These are phyloP conservation scores for Avahi laniger DNA, from an alignment of 2,797 vertebrate species.

Conservation along the genomic window DNA sequence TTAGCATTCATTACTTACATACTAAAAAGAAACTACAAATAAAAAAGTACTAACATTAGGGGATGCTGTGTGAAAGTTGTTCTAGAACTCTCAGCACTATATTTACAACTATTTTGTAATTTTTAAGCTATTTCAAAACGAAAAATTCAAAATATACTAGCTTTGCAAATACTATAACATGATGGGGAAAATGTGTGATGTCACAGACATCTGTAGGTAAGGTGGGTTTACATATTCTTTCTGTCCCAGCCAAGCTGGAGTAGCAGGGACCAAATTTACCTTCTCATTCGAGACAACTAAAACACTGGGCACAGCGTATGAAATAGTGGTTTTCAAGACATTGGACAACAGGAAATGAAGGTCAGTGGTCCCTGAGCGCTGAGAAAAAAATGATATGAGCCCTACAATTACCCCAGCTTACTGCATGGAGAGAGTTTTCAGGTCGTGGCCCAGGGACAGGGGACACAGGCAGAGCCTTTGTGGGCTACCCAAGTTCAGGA, in stretches of 20 bases:
- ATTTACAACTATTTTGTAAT: not conserved
- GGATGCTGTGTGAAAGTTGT: not conserved
- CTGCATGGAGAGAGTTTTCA: not conserved
- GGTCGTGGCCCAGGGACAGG: not conserved
- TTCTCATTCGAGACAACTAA: not conserved
- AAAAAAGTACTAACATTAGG: not conserved
- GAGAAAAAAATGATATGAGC: not conserved
- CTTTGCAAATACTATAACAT: not conserved
- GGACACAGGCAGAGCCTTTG: not conserved
- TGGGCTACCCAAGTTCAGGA: not conserved
- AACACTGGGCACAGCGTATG: not conserved
- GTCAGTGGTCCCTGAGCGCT: not conserved
- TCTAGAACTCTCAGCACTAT: not conserved
- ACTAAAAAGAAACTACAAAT: not conserved
- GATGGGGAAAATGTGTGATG: not conserved
- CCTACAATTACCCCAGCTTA: not conserved
- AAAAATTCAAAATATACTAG: not conserved
- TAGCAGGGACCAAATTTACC: not conserved
- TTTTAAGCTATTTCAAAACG: not conserved
- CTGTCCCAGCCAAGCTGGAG: not conserved
- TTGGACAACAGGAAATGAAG: not conserved
- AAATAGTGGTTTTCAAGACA: conserved; percentile 3
- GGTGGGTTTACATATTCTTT: not conserved
- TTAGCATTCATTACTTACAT: not conserved
- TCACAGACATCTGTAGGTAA: not conserved